Conservation (phyloP, 2,888 invertebrate species). For the Meloe dianella region DNA sequence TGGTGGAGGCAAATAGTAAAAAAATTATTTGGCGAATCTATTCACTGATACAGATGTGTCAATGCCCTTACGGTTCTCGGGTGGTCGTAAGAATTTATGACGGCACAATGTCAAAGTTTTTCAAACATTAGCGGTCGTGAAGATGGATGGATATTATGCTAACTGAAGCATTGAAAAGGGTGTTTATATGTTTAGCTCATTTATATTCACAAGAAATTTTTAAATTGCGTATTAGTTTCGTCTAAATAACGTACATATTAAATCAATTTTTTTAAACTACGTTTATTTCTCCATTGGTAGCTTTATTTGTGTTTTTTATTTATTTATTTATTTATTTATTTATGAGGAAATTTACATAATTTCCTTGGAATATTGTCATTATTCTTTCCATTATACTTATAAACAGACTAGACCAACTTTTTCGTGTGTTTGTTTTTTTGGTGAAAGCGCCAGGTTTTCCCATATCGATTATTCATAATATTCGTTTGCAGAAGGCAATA, state of each 20-base stretch:
- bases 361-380: neutral
- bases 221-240: neutral
- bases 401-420: neutral
- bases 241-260: neutral
- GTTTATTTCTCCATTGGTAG: neutral
- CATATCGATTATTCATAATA: neutral
- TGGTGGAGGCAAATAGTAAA: neutral
- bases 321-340: neutral
- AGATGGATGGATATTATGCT: neutral
- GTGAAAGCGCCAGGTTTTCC: neutral
- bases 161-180: neutral
- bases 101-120: slow-evolving; percentile 14
- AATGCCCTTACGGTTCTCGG: slow-evolving; percentile 8
- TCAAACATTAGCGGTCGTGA: slow-evolving; percentile 5
- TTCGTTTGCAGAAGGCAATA: neutral
- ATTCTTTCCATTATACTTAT: neutral
- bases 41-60: slow-evolving; percentile 8
- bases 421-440: neutral
- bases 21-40: neutral
- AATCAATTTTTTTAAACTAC: neutral
- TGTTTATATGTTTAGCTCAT: neutral
- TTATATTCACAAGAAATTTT: neutral
- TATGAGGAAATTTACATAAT: neutral
- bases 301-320: neutral
- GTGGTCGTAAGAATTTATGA: slow-evolving; percentile 16